Base-by-base conservation (phyloP, 2,888 invertebrate species). In the Plusia festucae region DNA sequence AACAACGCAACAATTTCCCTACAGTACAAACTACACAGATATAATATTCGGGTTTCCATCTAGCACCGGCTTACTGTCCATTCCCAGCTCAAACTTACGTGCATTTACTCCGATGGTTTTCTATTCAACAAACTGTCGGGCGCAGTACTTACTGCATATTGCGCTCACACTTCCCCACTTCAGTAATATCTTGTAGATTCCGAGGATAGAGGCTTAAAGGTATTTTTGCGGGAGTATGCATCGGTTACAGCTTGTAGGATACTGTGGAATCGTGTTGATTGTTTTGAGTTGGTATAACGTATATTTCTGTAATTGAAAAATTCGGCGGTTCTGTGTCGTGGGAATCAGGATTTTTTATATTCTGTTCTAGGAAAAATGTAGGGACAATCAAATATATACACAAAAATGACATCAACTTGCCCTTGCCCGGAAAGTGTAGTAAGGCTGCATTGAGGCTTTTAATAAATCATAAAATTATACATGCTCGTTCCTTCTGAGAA, bases 71-170 rank as follows among this genome's bases (percentile, higher is more conserved):
- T 59, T 58, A 40, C 56, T 22, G 53, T 40, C 59, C 30, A 46
- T 60, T 57, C 49, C 54, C 55, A 11, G 8, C 30, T 53, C 60
- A 66, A 76, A 70, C 70, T 73, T 74, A 74, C 67, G 60, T 60
- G 64, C 30, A 57, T 40, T 66, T 63, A 27, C 64, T 63, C 20
- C 16, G 53, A 67, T 49, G 65, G 76, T 61, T 79, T 79, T 72
- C 80, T 68, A 79, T 79, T 61, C 66, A 71, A 52, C 68, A 65
- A 68, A 75, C 73, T 79, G 80, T 76, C 81, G 58, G 53, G 66
- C 34, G 61, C 76, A 79, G 65, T 84, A 82, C 75, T 84, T 82
- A 84, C 75, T 82, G 76, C 81, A 82, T 82, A 84, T 84, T 84
- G 83, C 73, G 46, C 58, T 67, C 64, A 32, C 73, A 70, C 68